phyloP scores from a whole-genome alignment of 2,888 invertebrate species.

The Hyposoter dolosus region DNA sequence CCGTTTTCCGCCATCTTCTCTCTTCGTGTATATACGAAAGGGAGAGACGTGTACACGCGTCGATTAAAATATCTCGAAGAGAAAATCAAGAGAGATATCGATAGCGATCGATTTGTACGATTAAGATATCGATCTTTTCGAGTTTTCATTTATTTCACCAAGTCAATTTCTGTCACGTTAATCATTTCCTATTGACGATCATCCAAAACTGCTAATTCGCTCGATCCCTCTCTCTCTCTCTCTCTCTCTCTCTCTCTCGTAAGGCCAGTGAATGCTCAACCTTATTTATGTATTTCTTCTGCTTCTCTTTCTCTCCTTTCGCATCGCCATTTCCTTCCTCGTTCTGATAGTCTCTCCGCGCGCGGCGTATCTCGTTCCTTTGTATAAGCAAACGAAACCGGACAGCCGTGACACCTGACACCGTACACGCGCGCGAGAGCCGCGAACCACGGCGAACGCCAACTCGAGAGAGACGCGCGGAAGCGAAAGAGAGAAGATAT shows the following conservation, averaged over 20 bases:
- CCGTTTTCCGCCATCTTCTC: conserved; percentile 17
- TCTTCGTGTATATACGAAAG: not conserved
- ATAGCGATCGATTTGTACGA: conserved; percentile 32
- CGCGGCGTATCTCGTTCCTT: conserved; percentile 61
- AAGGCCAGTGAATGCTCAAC: not conserved
- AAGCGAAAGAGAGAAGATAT: conserved; percentile 6
- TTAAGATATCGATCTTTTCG: conserved; percentile 16
- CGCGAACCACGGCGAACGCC: conserved; percentile 13
- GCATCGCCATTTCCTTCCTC: not conserved
- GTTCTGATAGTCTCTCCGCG: not conserved
- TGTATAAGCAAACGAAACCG: conserved; percentile 79
- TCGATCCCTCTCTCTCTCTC: not conserved
- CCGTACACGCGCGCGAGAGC: conserved; percentile 74
- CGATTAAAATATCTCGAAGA: conserved; percentile 60
- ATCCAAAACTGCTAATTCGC: not conserved
- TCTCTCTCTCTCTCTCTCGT: not conserved
- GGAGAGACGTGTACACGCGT: conserved; percentile 37
- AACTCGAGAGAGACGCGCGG: conserved; percentile 10
- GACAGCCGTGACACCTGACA: conserved; percentile 83
- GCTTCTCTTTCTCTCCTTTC: not conserved
- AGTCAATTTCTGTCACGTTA: not conserved
- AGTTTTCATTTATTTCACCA: not conserved
- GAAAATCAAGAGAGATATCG: conserved; percentile 36
- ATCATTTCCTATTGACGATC: not conserved
- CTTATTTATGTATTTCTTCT: not conserved